A percentile compares a stretch with the other conserved stretches of the same genome.
Conservation (phyloP, 2,113 vertebrate species). For the Eubucco bourcierii region DNA sequence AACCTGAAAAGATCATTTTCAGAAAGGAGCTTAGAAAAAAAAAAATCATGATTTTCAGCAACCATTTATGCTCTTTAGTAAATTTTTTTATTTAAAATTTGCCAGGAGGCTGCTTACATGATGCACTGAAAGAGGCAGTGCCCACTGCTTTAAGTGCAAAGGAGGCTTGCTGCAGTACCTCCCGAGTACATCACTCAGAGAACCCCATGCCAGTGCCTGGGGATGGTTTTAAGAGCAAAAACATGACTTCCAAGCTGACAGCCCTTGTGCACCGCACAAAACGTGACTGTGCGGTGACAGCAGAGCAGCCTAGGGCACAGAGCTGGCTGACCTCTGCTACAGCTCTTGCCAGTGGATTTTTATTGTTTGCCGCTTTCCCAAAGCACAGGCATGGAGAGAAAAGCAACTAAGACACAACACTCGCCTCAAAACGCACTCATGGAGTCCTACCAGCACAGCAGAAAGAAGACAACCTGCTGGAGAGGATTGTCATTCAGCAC, state of each 20-base stretch:
- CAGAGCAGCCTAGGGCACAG: constrained; percentile 59
- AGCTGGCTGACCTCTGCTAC: constrained; percentile 61
- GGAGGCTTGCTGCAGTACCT: background rate
- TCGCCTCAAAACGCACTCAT: background rate
- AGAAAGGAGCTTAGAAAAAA: background rate
- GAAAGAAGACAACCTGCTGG: background rate
- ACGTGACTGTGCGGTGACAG: background rate
- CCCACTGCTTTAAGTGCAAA: background rate
- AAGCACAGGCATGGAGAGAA: background rate
- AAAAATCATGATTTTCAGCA: background rate
- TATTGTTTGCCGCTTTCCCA: constrained; percentile 37
- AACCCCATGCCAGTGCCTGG: constrained; percentile 1
- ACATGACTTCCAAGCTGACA: constrained; percentile 48
- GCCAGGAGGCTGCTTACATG: background rate
- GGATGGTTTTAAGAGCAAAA: constrained; percentile 48
- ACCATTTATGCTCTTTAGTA: constrained; percentile 1
- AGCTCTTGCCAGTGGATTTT: background rate
- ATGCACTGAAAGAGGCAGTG: background rate
- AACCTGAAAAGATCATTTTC: background rate
- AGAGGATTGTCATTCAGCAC: accelerated
- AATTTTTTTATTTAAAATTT: background rate
- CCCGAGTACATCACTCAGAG: background rate
- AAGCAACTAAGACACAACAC: background rate
- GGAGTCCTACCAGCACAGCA: constrained; percentile 13
- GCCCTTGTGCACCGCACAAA: constrained; percentile 6